Conservation (phyloP, 2,113 vertebrate species). For the Mobula birostris region DNA sequence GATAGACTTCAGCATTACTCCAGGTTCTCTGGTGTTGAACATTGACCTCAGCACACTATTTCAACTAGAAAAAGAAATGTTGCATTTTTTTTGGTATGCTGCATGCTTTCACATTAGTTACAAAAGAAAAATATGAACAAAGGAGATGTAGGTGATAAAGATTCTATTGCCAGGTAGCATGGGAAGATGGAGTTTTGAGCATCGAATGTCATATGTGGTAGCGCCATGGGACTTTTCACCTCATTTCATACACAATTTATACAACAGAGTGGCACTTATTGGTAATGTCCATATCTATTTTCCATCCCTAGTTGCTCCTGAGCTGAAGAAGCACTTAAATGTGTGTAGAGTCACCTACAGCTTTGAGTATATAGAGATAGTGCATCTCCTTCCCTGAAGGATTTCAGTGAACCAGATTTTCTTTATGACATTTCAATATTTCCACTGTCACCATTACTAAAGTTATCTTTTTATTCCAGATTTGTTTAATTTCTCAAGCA, state of each 20-base stretch:
- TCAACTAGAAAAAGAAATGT: not conserved
- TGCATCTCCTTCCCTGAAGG: too few relatives aligned
- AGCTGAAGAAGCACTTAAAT: too few relatives aligned
- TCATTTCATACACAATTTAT: not conserved
- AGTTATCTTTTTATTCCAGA: too few relatives aligned
- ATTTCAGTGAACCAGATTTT: too few relatives aligned
- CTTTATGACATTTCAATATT: too few relatives aligned
- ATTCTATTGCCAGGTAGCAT: not conserved
- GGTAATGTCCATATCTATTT: too few relatives aligned
- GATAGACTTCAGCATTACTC: not conserved
- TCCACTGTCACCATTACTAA: too few relatives aligned
- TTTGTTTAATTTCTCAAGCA: too few relatives aligned
- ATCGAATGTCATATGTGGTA: not conserved
- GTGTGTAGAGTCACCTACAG: too few relatives aligned
- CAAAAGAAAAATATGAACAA: not conserved
- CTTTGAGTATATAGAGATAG: too few relatives aligned
- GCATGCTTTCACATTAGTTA: not conserved
- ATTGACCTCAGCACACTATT: not conserved
- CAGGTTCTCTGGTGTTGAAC: not conserved
- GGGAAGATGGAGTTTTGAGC: not conserved
- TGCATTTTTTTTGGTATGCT: not conserved
- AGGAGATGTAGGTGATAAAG: not conserved
- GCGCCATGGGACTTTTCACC: not conserved
- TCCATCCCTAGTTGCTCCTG: too few relatives aligned
- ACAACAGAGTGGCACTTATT: not conserved